Percentiles rank a stretch among this genome's conserved stretches.
phyloP scores from a whole-genome alignment of 2,113 vertebrate genomes.

The Phyllopteryx taeniolatus region DNA sequence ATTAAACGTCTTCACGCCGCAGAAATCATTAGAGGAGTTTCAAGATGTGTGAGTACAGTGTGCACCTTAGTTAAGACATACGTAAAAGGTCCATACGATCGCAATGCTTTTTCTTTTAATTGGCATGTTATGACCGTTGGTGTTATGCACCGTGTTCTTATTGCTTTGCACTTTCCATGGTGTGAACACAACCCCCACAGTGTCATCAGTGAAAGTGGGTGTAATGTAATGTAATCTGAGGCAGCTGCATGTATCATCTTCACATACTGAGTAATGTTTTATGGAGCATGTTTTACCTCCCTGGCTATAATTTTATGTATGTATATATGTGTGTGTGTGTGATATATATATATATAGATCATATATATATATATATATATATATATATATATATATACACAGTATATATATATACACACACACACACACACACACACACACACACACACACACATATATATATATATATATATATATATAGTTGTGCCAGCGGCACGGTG shows the following conservation, averaged over 20 bases:
- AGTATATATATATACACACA: too few species aligned
- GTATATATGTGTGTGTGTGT: too few species aligned
- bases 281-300: neutral
- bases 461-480: too few species aligned
- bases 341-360: too few species aligned
- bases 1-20: conserved; percentile 99
- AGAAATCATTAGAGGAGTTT: conserved; percentile 98
- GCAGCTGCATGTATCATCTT: conserved; percentile 28
- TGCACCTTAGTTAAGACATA: neutral
- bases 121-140: neutral
- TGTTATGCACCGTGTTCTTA: conserved; percentile 2
- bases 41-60: conserved; percentile 95
- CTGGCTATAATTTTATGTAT: too few species aligned
- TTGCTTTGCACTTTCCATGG: conserved; percentile 10
- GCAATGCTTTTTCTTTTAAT: neutral
- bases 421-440: too few species aligned
- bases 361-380: too few species aligned
- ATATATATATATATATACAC: too few species aligned
- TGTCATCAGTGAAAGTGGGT: conserved; percentile 27
- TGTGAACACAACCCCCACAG: conserved; percentile 3
- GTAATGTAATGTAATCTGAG: conserved; percentile 28
- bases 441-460: too few species aligned
- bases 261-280: conserved; percentile 42
- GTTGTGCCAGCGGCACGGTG: too few species aligned
- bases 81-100: neutral